Percentiles rank a stretch among this genome's conserved stretches.
Conservation (phyloP, 1,140 invertebrate genomes). For the Bathynomus jamesi region DNA sequence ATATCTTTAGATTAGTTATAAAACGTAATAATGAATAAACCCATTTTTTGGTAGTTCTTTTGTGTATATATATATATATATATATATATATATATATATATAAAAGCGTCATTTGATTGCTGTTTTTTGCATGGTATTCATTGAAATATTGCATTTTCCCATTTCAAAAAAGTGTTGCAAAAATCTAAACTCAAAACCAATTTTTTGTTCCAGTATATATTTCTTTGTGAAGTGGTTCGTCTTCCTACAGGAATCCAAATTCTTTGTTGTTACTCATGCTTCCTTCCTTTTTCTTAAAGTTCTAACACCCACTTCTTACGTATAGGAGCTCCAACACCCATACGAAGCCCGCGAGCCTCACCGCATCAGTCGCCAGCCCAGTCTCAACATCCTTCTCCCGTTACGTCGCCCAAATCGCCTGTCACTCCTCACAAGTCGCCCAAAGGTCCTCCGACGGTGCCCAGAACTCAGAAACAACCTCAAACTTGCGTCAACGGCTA, state of each 20-base stretch:
- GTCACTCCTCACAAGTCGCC: slow-evolving; percentile 7
- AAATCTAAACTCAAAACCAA: no score
- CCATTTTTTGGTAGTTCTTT: no score
- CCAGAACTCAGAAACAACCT: not conserved
- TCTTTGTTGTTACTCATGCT: not conserved
- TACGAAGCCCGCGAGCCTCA: slow-evolving; percentile 18
- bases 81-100: no score
- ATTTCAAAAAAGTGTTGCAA: no score
- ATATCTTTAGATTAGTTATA: no score
- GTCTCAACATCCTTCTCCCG: slow-evolving; percentile 1
- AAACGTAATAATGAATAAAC: no score
- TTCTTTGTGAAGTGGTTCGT: no score
- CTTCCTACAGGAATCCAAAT: not conserved
- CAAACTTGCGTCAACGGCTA: slow-evolving; percentile 36
- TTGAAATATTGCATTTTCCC: no score
- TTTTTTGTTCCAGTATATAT: no score
- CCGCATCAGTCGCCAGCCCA: slow-evolving; percentile 10
- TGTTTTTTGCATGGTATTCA: no score
- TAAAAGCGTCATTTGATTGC: no score
- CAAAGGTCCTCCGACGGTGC: slow-evolving; percentile 4
- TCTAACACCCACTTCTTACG: not conserved
- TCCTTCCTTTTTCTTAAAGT: not conserved
- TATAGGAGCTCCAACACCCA: slow-evolving; percentile 21
- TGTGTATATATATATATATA: no score
- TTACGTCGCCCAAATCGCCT: slow-evolving; percentile 23